These are phyloP conservation scores for Malurus melanocephalus DNA, from an alignment of 2,113 vertebrate species.

Conservation along the genomic window DNA sequence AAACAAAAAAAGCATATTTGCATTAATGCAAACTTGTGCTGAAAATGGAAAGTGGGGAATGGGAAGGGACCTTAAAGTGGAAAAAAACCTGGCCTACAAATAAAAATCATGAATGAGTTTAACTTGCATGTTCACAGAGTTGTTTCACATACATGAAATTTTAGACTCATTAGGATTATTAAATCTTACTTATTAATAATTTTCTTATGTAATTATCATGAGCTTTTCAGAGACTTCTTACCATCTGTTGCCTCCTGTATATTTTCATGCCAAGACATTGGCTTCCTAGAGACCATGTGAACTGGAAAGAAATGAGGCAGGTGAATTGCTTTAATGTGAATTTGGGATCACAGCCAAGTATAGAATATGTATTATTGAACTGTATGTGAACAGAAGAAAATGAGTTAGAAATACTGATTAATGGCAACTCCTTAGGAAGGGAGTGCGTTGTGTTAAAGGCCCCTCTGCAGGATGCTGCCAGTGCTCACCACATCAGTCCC, in stretches of 20 bases:
- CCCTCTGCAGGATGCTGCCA: background rate
- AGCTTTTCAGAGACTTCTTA: slow-evolving; percentile 61
- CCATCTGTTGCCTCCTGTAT: slow-evolving; percentile 71
- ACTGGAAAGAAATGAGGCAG: slow-evolving; percentile 62
- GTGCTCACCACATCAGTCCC: background rate
- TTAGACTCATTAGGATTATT: background rate
- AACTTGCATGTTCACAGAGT: background rate
- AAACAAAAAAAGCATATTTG: background rate
- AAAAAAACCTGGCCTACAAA: background rate
- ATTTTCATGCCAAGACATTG: slow-evolving; percentile 75
- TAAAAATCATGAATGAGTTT: background rate
- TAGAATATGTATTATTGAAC: background rate
- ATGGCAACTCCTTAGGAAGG: background rate
- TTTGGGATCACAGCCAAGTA: background rate
- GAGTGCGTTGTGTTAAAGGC: background rate
- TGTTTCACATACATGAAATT: background rate
- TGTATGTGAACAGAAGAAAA: background rate
- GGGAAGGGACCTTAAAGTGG: background rate
- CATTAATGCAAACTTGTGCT: background rate
- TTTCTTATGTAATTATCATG: background rate
- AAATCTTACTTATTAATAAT: background rate
- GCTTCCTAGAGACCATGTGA: slow-evolving; percentile 80
- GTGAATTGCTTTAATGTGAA: background rate
- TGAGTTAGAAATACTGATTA: background rate
- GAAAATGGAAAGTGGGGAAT: background rate